A percentile compares a stretch with the other conserved stretches of the same genome.
These are phyloP conservation scores for Lagorchestes hirsutus DNA, from an alignment of 2,797 vertebrate species.

Conservation along the genomic window DNA sequence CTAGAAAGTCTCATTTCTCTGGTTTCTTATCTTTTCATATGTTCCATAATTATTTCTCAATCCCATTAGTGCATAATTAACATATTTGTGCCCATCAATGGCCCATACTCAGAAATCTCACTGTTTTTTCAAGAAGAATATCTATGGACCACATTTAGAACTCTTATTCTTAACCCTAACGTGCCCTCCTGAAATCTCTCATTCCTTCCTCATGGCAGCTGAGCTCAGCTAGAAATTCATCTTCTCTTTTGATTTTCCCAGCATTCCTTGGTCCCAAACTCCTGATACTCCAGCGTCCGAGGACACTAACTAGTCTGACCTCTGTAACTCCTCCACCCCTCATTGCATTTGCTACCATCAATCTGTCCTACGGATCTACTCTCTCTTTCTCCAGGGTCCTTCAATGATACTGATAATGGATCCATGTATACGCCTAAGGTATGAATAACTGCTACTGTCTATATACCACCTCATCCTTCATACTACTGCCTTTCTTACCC, in stretches of 20 bases:
- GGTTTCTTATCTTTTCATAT: background rate
- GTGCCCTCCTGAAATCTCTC: background rate
- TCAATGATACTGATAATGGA: background rate
- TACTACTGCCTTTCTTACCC: background rate
- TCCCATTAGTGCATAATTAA: background rate
- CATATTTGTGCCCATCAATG: background rate
- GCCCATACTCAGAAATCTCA: background rate
- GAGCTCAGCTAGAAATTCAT: background rate
- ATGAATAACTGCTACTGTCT: background rate
- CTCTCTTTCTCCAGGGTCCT: background rate
- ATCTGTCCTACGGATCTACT: background rate
- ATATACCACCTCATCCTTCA: background rate
- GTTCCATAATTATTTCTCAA: background rate
- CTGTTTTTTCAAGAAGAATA: background rate
- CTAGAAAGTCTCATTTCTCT: background rate
- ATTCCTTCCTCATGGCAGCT: background rate
- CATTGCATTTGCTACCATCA: background rate
- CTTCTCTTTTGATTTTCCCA: background rate
- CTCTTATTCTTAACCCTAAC: background rate
- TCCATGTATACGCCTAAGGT: background rate
- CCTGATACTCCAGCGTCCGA: background rate
- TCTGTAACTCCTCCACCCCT: background rate
- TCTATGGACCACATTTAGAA: background rate
- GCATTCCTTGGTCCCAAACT: background rate
- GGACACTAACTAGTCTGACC: background rate